These are phyloP conservation scores for Melieria crassipennis DNA, from an alignment of 2,888 invertebrate species.

Conservation along the genomic window DNA sequence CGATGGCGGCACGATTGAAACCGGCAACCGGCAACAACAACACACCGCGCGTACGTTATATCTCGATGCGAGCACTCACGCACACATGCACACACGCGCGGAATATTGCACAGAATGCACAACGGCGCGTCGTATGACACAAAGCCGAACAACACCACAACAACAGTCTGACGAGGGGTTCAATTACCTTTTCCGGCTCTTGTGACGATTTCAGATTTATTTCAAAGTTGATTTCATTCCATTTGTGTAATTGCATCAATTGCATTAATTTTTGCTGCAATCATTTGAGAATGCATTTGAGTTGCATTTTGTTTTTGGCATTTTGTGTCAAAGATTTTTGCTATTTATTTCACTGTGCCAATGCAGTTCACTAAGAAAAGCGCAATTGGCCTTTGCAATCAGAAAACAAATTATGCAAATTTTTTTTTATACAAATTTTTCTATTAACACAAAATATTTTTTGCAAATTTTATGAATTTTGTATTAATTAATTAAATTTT, in stretches of 20 bases:
- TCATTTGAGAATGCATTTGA: too few species aligned
- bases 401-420: too few species aligned
- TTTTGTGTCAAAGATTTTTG: too few species aligned
- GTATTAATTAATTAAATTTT: too few species aligned
- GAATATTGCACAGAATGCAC: neutral
- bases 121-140: conserved; percentile 23
- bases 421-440: too few species aligned
- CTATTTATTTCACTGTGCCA: too few species aligned
- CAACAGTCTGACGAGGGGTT: conserved; percentile 10
- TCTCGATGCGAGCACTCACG: conserved; percentile 7
- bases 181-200: conserved; percentile 11
- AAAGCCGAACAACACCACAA: conserved; percentile 2
- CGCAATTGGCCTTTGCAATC: too few species aligned
- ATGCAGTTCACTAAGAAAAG: too few species aligned
- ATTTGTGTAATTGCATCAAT: neutral
- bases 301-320: too few species aligned
- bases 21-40: neutral
- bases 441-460: too few species aligned
- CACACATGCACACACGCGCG: conserved; percentile 19
- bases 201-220: neutral
- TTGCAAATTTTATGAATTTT: too few species aligned
- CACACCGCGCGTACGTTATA: conserved; percentile 3
- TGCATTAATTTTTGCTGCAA: neutral
- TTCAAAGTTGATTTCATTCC: conserved; percentile 5
- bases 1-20: neutral